These are phyloP conservation scores for Caenorhabditis sp. DNA, from an alignment of 2,888 invertebrate genomes.

Conservation along the genomic window DNA sequence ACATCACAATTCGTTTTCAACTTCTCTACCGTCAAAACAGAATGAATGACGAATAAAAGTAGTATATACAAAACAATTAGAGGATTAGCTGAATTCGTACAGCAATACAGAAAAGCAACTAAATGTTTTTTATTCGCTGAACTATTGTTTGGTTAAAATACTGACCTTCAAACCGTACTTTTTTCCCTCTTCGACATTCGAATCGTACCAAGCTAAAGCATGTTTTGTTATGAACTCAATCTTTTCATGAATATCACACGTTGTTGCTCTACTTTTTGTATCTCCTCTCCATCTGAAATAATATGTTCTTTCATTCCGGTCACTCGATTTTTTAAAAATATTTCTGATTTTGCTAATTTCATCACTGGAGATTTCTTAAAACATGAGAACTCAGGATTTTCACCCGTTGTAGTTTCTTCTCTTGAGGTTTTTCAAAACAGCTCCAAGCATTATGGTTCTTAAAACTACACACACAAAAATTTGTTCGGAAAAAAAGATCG, in stretches of 20 bases:
- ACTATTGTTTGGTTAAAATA: background rate
- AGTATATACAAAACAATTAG: slow-evolving; percentile 3
- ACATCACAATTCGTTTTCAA: background rate
- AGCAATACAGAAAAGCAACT: background rate
- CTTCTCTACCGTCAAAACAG: background rate
- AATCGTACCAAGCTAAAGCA: slow-evolving; percentile 47
- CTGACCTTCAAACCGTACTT: slow-evolving; percentile 63
- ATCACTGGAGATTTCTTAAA: no score
- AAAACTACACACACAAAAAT: no score
- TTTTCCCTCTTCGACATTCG: slow-evolving; percentile 38
- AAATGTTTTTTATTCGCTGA: background rate
- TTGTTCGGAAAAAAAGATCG: no score
- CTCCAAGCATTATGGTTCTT: no score
- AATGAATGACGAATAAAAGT: slow-evolving; percentile 2
- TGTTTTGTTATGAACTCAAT: slow-evolving; percentile 51
- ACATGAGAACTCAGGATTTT: no score
- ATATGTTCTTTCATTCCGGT: background rate
- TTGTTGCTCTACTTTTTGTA: slow-evolving; percentile 41
- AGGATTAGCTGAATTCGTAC: background rate
- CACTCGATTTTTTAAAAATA: background rate
- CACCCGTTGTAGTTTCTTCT: no score
- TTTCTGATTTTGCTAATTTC: background rate
- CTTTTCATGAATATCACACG: slow-evolving; percentile 49
- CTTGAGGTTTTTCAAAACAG: no score
- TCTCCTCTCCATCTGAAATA: slow-evolving; percentile 19